Base-by-base conservation (phyloP, 2,797 vertebrate species). In the Mormyrops attenuatus region DNA sequence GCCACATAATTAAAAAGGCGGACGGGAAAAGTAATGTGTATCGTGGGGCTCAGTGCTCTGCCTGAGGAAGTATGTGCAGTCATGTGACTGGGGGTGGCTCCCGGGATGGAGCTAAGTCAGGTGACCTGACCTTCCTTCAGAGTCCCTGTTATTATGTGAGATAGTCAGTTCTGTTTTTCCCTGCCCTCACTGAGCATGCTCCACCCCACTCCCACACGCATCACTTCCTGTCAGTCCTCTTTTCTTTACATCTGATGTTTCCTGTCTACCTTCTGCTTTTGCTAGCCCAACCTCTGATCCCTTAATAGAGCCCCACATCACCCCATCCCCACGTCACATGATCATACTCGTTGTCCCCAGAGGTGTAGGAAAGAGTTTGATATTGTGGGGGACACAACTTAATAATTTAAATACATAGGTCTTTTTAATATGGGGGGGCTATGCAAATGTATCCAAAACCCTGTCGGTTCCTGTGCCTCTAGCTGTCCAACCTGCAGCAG, bases 1-100 rank as follows among this genome's bases (percentile, higher is more conserved):
- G 85, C 50, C 49, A 87, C 85, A 80, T 90, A 91, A 92, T 90
- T 92, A 91, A 91, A 90, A 92, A 91, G 88, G 89, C 89, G 47
- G 82, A 88, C 90, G 85, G 89, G 89, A 90, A 63, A 55, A 86
- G 87, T 88, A 90, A 88, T 50, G 82, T 49, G 2, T 49, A 30
- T 52, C 22, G 15, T 53, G 47, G 26, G 49, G 47, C 26, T 30
- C n/a, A 6, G 20, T 6, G 17, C 17, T 17, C 69, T 3, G 34
- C 38, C 38, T 5, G 38, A 44, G 38, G 38, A 44, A 80, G 73
- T 44, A 13, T 80, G 73, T 38, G 34, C 73, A 44, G 66, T 73
- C 66, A 38, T 69, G 26, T 69, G 63, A 69, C 63, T 69, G 3
- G 63, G 26, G 26, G 1, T 5, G 26, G 3, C 26, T 80, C 73